Evolutionary conservation across 2,113 vertebrate genomes (phyloP), one percentile per base, ranked within the genome.

Genomic region (Corythornis madagascariensis): DNA sequence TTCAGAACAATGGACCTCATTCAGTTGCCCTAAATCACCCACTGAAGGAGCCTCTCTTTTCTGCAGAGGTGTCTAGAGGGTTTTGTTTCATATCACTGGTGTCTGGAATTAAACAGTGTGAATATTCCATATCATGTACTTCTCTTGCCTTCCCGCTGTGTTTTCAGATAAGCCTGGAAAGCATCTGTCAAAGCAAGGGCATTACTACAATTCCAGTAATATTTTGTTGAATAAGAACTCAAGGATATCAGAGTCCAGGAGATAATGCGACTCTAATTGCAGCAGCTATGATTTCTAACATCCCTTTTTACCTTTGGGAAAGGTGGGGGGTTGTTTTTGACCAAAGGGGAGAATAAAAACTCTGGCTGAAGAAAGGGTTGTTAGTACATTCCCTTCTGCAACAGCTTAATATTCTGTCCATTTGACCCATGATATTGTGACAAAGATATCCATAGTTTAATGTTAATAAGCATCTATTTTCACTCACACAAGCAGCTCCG

Each of bases 11-110:
- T 1, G 0, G 19, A 28, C 38, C 67, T 92, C 83, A 92, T 96
- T 88, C 83, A 31, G 29, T 73, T 77, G n/a, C 35, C 52, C 67
- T 70, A 74, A 88, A 92, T 94, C 67, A 92, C 85, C 17, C 71
- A 87, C 85, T 83, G 82, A 87, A 95, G 87, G 29, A 75, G 17
- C 7, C 13, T 50, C 47, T 85, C 63, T 84, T 21, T 61, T 65
- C 78, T 38, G 10, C 67, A 53, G 43, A 57, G 73, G 63, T 61
- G 77, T 24, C 64, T 48, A 72, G 66, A 38, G 76, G 33, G 42
- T 29, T 59, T 61, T 79, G 42, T 63, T 94, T 88, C 67, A 35
- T 92, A 85, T 73, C 85, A 63, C 15, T 91, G 38, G 33, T 83
- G 56, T 66, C 31, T 85, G 55, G 59, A 94, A 85, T 76, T 73